phyloP scores from a whole-genome alignment of 2,113 vertebrate species.

The Euleptes europaea region DNA sequence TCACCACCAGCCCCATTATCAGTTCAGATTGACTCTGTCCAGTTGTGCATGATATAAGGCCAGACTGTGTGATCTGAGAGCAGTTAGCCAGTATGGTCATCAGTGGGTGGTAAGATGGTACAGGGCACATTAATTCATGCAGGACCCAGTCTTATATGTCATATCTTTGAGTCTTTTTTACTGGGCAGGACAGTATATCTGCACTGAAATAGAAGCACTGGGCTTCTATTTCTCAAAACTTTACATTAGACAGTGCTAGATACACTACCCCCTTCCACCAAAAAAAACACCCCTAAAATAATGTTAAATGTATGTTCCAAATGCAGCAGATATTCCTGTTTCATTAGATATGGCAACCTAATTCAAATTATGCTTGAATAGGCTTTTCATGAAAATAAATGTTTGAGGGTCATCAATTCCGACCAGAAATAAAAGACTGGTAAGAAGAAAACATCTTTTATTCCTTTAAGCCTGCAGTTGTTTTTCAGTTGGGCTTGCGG shows the following conservation, averaged over 20 bases:
- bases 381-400: not conserved
- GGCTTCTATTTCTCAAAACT: not conserved
- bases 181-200: no score
- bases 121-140: no score
- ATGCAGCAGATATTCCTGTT: not conserved
- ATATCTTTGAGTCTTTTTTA: no score
- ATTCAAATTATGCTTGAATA: not conserved
- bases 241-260: not conserved
- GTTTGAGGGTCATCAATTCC: not conserved
- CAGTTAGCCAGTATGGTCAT: no score
- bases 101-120: no score
- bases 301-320: not conserved
- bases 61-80: no score
- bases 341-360: not conserved
- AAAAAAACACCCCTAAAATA: not conserved
- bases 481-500: not conserved
- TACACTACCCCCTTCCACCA: not conserved
- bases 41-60: no score
- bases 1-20: not conserved
- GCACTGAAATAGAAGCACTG: not conserved
- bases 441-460: not conserved
- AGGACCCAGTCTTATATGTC: no score
- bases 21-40: not conserved
- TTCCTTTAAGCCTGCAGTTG: not conserved
- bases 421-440: not conserved